Conservation (phyloP, 2,888 invertebrate species). For the Macropis europaea region DNA sequence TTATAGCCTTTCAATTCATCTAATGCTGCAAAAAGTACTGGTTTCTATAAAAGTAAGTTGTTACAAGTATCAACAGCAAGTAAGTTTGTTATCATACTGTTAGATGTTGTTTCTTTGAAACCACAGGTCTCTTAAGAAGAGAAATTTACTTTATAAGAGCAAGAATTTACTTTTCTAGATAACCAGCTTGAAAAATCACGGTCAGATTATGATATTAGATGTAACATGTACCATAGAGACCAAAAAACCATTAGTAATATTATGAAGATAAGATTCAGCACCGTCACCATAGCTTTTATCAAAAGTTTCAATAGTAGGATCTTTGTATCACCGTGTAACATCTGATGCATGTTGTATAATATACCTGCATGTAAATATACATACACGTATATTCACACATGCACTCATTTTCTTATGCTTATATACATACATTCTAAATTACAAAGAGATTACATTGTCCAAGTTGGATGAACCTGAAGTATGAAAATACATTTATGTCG, state of each 20-base stretch:
- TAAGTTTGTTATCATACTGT: not conserved
- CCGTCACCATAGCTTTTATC: conserved; percentile 77
- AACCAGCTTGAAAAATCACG: conserved; percentile 46
- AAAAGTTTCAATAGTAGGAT: conserved; percentile 63
- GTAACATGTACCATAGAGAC: conserved; percentile 72
- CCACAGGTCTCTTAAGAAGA: not conserved
- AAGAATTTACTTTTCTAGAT: conserved; percentile 42
- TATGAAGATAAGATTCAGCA: conserved; percentile 74
- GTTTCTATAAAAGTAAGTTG: conserved; percentile 54
- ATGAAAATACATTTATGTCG: conserved; percentile 32
- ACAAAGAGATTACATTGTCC: conserved; percentile 19
- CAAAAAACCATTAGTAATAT: conserved; percentile 77
- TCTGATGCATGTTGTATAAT: conserved; percentile 39
- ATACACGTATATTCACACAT: conserved; percentile 50
- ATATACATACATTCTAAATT: conserved; percentile 31
- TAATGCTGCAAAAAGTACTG: conserved; percentile 37
- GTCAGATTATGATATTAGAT: conserved; percentile 50
- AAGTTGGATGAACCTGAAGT: conserved; percentile 22
- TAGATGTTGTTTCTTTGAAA: not conserved
- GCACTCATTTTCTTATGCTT: conserved; percentile 38
- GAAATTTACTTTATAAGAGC: not conserved
- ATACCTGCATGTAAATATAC: conserved; percentile 43
- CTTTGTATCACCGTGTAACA: conserved; percentile 48
- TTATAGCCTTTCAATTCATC: not conserved
- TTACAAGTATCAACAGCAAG: not conserved